Evolutionary conservation across 2,113 vertebrate species (phyloP), one percentile per base, ranked within the genome.

Genomic region (Chroicocephalus ridibundus): DNA sequence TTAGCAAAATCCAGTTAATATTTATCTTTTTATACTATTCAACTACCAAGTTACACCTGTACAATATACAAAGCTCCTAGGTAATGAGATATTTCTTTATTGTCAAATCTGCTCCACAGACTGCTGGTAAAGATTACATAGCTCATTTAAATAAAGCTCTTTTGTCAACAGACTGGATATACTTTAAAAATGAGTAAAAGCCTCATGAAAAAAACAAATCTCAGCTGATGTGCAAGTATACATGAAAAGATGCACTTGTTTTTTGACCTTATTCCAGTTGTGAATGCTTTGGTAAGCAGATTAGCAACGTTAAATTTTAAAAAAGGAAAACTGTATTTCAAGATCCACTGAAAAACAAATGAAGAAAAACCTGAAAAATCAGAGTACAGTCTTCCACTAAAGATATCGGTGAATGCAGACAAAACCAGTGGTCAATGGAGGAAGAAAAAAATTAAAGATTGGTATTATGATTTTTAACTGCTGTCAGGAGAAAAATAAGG

Each of bases 31-130:
- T 94, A 66, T 95, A 95, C 91, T 86, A 93, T 84, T 96, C 75
- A 89, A 86, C 95, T 95, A 94, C 66, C 77, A 93, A 95, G 68
- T 81, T 85, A 88, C 85, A 95, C 92, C 89, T 94, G 93, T 94
- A 95, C 55, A 44, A 79, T 62, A 93, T 51, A 96, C 79, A 96
- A 97, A 98, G 96, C 95, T 97, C 86, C 91, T 81, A 96, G 75
- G 83, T 94, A 98, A 97, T 97, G 96, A 97, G 91, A 94, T 98
- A 96, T 95, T 97, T 97, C 94, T 97, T 97, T 96, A 96, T 97
- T 94, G 96, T 97, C 82, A 97, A 97, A 95, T 95, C 82, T 75
- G 74, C 94, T 98, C 82, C 87, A 97, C 70, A 97, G 96, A 92
- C 91, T 95, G 82, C 83, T 96, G 70, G 96, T 97, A 96, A 98